Conservation (phyloP, 2,113 vertebrate genomes). For the Cyanoderma ruficeps region DNA sequence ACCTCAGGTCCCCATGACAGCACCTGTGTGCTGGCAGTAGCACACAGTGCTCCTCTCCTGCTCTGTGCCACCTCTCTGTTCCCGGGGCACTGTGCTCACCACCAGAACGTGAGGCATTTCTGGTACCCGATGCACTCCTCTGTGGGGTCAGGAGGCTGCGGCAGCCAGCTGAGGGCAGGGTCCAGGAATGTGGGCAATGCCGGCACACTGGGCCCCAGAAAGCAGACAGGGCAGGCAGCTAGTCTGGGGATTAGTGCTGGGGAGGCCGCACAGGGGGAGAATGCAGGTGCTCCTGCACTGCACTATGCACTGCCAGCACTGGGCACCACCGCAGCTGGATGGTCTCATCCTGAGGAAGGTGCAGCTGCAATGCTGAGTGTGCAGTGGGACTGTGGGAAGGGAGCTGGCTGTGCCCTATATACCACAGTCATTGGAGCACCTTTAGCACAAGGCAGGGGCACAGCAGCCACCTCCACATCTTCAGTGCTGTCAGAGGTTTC, state of each 20-base stretch:
- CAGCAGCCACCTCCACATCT: neutral
- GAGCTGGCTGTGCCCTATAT: neutral
- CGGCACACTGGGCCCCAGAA: accelerated
- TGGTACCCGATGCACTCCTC: accelerated
- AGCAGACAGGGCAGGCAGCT: neutral
- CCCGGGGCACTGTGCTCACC: accelerated
- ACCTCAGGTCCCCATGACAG: neutral
- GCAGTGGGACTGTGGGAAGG: neutral
- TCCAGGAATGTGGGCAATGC: neutral
- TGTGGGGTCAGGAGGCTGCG: neutral
- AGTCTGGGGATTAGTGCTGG: neutral
- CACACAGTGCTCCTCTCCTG: neutral
- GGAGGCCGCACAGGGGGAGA: neutral
- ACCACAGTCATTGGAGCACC: accelerated
- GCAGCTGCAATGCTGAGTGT: accelerated
- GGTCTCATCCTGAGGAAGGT: neutral
- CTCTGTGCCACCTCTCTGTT: neutral
- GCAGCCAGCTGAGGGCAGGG: neutral
- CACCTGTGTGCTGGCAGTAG: neutral
- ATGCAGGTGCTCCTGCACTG: neutral
- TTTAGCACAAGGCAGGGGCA: neutral
- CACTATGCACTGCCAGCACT: neutral
- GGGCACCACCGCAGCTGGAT: accelerated
- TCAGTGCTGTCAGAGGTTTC: neutral
- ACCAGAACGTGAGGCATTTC: accelerated